Conservation (phyloP, 2,113 vertebrate species). For the Oenanthe melanoleuca region DNA sequence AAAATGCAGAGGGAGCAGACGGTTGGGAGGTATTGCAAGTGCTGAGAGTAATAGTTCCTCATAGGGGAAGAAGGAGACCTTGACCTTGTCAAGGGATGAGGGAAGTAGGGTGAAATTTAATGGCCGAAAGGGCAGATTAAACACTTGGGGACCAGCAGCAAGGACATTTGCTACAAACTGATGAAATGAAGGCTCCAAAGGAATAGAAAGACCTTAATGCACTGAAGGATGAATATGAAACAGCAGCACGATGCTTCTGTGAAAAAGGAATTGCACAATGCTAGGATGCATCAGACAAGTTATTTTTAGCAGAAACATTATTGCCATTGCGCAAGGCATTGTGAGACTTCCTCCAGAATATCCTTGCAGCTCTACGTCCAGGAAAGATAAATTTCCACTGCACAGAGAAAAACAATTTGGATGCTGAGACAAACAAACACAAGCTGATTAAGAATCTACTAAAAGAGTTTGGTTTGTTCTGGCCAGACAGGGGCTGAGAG, state of each 20-base stretch:
- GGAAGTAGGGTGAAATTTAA: not conserved
- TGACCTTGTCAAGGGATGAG: not conserved
- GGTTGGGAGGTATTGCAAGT: not conserved
- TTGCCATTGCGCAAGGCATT: slow-evolving; percentile 19
- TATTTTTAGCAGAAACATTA: slow-evolving; percentile 61
- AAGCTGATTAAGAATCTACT: not conserved
- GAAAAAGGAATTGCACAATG: not conserved
- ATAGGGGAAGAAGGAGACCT: not conserved
- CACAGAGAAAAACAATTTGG: not conserved
- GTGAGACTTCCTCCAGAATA: slow-evolving; percentile 27
- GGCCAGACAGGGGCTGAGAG: not conserved
- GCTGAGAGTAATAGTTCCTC: not conserved
- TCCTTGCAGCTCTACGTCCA: not conserved
- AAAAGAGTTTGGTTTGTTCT: not conserved
- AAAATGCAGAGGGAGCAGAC: not conserved
- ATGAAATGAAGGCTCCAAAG: not conserved
- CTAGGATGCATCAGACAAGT: slow-evolving; percentile 34
- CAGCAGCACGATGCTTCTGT: not conserved
- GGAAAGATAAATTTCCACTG: not conserved
- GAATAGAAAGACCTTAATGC: not conserved
- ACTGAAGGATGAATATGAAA: not conserved
- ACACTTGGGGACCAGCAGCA: not conserved
- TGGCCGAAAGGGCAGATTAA: not conserved
- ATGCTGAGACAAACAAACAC: not conserved
- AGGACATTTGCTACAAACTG: not conserved